Conservation (phyloP, 1,140 invertebrate species). For the Acromyrmex heyeri region DNA sequence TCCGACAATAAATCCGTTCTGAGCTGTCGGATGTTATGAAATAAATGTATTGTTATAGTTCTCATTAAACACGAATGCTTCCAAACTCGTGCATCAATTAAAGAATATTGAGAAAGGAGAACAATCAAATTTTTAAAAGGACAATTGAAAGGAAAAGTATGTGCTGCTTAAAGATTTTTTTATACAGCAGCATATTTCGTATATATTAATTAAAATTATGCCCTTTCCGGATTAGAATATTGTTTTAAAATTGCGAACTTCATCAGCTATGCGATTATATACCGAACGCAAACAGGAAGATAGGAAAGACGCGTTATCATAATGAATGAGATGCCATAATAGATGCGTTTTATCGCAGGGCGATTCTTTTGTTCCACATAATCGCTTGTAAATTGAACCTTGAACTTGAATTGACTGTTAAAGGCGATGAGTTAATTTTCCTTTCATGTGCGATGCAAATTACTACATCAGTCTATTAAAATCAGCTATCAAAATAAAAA, state of each 20-base stretch:
- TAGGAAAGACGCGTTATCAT: neutral
- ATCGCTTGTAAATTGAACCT: neutral
- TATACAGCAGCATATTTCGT: neutral
- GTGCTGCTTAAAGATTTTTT: neutral
- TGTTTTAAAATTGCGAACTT: neutral
- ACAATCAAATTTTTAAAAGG: too few relatives aligned
- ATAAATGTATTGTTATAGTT: slow-evolving; percentile 36
- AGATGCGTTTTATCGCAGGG: slow-evolving; percentile 18
- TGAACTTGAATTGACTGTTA: slow-evolving; percentile 22
- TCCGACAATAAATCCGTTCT: slow-evolving; percentile 38
- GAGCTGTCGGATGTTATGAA: slow-evolving; percentile 41
- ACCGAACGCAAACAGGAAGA: neutral
- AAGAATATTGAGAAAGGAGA: neutral
- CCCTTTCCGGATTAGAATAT: neutral
- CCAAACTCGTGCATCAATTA: slow-evolving; percentile 7
- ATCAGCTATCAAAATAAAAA: neutral
- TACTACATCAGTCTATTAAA: neutral
- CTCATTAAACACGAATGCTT: slow-evolving; percentile 15
- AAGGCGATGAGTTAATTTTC: slow-evolving; percentile 24
- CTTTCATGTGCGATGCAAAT: slow-evolving; percentile 7
- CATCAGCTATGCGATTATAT: slow-evolving; percentile 4
- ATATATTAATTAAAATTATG: neutral
- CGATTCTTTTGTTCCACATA: slow-evolving; percentile 38
- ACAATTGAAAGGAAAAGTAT: neutral
- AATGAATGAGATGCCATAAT: slow-evolving; percentile 21